Evolutionary conservation across 92 coral and sea anemone species (phyloP).

Genomic region (Siderastrea siderea): DNA sequence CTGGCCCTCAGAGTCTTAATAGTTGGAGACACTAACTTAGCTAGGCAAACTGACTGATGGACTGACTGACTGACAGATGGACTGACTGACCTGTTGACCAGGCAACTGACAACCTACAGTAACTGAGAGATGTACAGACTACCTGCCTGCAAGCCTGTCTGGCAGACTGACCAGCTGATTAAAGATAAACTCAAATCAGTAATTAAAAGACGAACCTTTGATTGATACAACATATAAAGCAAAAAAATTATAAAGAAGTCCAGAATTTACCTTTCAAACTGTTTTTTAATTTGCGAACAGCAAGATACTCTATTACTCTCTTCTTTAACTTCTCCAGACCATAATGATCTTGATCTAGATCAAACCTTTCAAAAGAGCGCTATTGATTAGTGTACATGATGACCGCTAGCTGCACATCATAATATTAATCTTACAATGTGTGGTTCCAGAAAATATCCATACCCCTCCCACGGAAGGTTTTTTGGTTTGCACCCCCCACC

Average conservation of each 20-base stretch:
- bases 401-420: too few species aligned
- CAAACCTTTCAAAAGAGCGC: slow-evolving; percentile 32
- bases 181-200: too few species aligned
- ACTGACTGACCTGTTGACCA: background rate
- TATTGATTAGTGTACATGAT: too few species aligned
- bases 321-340: slow-evolving; percentile 87
- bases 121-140: background rate
- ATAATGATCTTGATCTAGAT: slow-evolving; percentile 91
- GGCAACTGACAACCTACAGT: background rate
- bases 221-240: too few species aligned
- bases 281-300: slow-evolving; percentile 91
- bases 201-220: too few species aligned
- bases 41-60: background rate
- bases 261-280: slow-evolving; percentile 82
- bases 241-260: background rate
- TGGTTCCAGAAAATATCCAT: too few species aligned
- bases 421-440: too few species aligned
- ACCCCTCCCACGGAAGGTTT: too few species aligned
- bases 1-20: too few species aligned
- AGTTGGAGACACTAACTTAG: too few species aligned
- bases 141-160: background rate
- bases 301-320: slow-evolving; percentile 91
- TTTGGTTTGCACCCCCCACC: too few species aligned
- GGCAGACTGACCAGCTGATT: too few species aligned
- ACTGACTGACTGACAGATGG: background rate